Conservation (phyloP, 2,797 vertebrate species). For the Rhynchotus rufescens region DNA sequence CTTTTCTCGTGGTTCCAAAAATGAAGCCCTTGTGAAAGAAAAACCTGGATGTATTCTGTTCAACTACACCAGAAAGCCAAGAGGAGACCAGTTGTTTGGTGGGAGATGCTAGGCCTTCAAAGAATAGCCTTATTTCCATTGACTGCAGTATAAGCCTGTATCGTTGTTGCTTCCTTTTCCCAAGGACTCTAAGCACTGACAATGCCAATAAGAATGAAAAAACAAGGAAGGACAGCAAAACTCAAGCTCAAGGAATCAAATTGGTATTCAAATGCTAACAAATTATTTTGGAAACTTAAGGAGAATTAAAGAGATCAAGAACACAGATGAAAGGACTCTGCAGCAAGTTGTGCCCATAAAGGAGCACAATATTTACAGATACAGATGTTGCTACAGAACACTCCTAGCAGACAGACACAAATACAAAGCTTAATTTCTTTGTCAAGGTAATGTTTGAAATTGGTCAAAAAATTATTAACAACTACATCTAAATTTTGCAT, state of each 20-base stretch:
- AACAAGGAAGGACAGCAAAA: not conserved
- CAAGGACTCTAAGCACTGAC: not conserved
- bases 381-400: not conserved
- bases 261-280: not conserved
- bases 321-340: not conserved
- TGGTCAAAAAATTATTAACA: not conserved
- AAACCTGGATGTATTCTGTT: not conserved
- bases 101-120: not conserved
- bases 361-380: not conserved
- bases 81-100: not conserved
- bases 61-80: not conserved
- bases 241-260: not conserved
- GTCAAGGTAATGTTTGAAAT: not conserved
- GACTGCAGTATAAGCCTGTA: not conserved
- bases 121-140: not conserved
- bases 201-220: not conserved
- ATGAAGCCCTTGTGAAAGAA: not conserved
- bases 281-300: not conserved
- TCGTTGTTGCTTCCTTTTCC: not conserved
- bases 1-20: not conserved
- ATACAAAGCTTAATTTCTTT: not conserved
- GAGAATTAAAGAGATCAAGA: not conserved
- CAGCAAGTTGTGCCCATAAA: not conserved
- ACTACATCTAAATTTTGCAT: not conserved
- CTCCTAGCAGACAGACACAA: not conserved